These are phyloP conservation scores for Loriculus beryllinus DNA, from an alignment of 2,797 vertebrate genomes.

Conservation along the genomic window DNA sequence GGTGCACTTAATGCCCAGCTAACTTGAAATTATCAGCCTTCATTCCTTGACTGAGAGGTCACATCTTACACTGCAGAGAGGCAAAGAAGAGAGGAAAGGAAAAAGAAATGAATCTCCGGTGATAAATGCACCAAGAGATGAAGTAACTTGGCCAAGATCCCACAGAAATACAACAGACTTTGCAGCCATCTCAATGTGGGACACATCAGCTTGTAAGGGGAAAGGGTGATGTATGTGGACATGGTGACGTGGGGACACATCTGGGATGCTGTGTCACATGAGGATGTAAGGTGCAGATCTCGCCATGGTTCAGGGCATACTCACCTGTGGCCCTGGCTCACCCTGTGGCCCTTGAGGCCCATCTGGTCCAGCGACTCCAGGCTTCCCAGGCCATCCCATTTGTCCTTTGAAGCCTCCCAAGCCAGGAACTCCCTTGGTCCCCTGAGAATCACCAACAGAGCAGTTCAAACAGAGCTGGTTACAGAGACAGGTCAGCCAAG, in stretches of 20 bases:
- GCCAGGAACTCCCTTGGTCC: conserved; percentile 81
- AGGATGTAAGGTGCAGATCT: not conserved
- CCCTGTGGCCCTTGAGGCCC: conserved; percentile 79
- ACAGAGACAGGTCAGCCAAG: not conserved
- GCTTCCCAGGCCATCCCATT: conserved; percentile 74
- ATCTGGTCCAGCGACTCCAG: conserved; percentile 71
- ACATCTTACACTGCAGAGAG: not conserved
- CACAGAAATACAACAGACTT: not conserved
- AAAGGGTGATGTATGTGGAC: no score
- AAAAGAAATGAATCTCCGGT: fast-evolving
- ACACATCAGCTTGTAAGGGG: not conserved
- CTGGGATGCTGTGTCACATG: not conserved
- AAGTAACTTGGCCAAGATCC: fast-evolving
- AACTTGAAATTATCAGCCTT: not conserved
- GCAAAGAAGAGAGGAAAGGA: not conserved
- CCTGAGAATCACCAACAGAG: conserved; percentile 66
- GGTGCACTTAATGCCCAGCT: not conserved
- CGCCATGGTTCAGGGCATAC: not conserved
- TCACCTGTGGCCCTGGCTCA: conserved; percentile 80
- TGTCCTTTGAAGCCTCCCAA: conserved; percentile 87
- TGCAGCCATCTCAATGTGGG: not conserved
- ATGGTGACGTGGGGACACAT: not conserved
- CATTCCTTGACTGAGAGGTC: not conserved
- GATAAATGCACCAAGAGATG: not conserved
- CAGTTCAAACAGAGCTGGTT: not conserved